Evolutionary conservation across 1,140 invertebrate species (phyloP).

Genomic region (Goniozus legneri): DNA sequence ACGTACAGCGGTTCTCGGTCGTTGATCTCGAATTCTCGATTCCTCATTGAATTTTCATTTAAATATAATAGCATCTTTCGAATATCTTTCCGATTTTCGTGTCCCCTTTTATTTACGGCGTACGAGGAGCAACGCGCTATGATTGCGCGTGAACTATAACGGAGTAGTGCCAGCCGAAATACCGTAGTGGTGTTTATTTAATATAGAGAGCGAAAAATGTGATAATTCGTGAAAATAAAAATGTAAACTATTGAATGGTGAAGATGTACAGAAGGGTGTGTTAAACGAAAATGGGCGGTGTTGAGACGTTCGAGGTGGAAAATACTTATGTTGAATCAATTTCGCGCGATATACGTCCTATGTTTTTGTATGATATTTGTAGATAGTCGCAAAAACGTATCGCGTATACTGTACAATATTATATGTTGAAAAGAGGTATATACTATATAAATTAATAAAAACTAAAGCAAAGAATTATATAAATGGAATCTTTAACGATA

Average conservation of each 20-base stretch:
- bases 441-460: slow-evolving; percentile 36
- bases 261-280: too few species aligned
- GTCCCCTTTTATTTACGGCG: too few species aligned
- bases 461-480: slow-evolving; percentile 31
- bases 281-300: too few species aligned
- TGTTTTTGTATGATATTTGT: slow-evolving; percentile 50
- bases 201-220: slow-evolving; percentile 41
- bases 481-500: slow-evolving; percentile 43
- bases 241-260: slow-evolving; percentile 30
- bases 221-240: slow-evolving; percentile 44
- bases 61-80: too few species aligned
- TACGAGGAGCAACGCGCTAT: too few species aligned
- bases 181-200: slow-evolving; percentile 14
- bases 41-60: too few species aligned
- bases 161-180: slow-evolving; percentile 17
- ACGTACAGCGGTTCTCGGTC: slow-evolving; percentile 2
- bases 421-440: slow-evolving; percentile 47
- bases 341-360: slow-evolving; percentile 25
- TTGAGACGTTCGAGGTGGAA: too few species aligned
- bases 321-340: slow-evolving; percentile 13
- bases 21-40: slow-evolving; percentile 6
- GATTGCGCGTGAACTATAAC: too few species aligned
- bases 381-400: slow-evolving; percentile 49
- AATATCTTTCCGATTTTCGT: too few species aligned
- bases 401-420: slow-evolving; percentile 47